Evolutionary conservation across 2,797 vertebrate genomes (phyloP), one percentile per base, ranked within the genome.

Genomic region (Helarctos malayanus): DNA sequence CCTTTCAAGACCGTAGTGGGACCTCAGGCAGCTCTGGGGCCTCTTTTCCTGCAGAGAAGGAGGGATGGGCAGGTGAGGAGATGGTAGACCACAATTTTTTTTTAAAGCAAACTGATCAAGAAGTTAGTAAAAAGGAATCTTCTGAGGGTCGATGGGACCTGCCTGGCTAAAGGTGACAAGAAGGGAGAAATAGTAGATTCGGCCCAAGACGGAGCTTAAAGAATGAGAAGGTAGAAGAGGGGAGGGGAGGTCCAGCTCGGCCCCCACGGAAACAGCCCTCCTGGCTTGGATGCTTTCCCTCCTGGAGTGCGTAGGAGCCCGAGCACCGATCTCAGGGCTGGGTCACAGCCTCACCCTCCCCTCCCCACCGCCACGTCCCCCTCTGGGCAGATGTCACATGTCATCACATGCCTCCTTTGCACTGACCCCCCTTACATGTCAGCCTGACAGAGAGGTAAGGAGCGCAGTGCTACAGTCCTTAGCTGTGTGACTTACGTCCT

Each of bases 61-160:
- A 69, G 21, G 21, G 12, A 91, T 29, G 35, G 47, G 45, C n/a
- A 73, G 35, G 29, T 73, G 56, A 9, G 16, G 29, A 47, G 32
- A 87, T 25, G 57, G 68, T 35, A 54, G 76, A 69, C 27, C 21
- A 8, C 79, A 78, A 78, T 71, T 25, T 57, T 19, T 78, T 69
- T 84, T 61, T 54, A 57, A 45, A 79, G 23, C 71, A 84, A 79
- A 81, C 85, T 32, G 49, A 93, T 54, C 47, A 71, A 80, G 63
- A 93, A 89, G 27, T 47, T 75, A n/a, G 25, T 49, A 47, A 54
- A 79, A 59, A 23, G 73, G 7, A 29, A 57, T 76, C n/a, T 75
- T 52, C 88, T 29, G 63, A 63, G 75, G 69, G 69, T 57, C 35
- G 7, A 71, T 11, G 38, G 16, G 25, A 57, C 21, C 29, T 38